Base-by-base conservation (phyloP, 2,113 vertebrate genomes). In the Serinus canaria region DNA sequence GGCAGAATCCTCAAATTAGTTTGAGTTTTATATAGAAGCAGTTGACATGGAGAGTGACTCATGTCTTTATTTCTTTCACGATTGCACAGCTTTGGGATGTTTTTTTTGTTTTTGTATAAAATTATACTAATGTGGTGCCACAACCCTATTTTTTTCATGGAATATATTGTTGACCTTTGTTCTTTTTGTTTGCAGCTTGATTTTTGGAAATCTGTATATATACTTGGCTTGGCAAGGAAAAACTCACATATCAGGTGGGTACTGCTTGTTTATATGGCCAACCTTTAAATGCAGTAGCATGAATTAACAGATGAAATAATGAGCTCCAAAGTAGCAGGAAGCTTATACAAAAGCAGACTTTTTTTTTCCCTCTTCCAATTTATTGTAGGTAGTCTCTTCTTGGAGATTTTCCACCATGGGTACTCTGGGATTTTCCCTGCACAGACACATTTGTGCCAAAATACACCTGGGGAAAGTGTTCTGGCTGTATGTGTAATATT, bases 121-220 rank as follows among this genome's bases (percentile, higher is more conserved):
- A 4, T 21, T 23, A 2, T 43, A 22, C 58, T 31, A 13, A 12
- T 1, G 2, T 80, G 41, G 19, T 94, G 41, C 11, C 59, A 11
- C 20, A 41, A 6, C 41, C 30, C 33, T 37, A 21, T 3, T 52
- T n/a, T 50, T 67, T 18, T 18, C 6, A 8, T 41, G 28, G 10
- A 75, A 56, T 89, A 11, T 39, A 19, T 39, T 76, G 13, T 12
- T 95, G 31, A 90, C 16, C 60, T 75, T 46, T 68, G 13, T 69
- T 30, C 14, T 91, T 72, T 82, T 23, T 70, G 10, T 58, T 97
- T 91, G 33, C 97, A 99, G 99, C 96, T 98, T 99, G 83, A 99
- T 99, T 96, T 99, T 99, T 97, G 99, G 99, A 46, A 99, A 99
- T 90, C 98, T 99, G 16, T 99, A 99, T 76, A 99, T 99, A 88